Evolutionary conservation across 2,113 vertebrate genomes (phyloP).

Genomic region (Uropsilus gracilis): DNA sequence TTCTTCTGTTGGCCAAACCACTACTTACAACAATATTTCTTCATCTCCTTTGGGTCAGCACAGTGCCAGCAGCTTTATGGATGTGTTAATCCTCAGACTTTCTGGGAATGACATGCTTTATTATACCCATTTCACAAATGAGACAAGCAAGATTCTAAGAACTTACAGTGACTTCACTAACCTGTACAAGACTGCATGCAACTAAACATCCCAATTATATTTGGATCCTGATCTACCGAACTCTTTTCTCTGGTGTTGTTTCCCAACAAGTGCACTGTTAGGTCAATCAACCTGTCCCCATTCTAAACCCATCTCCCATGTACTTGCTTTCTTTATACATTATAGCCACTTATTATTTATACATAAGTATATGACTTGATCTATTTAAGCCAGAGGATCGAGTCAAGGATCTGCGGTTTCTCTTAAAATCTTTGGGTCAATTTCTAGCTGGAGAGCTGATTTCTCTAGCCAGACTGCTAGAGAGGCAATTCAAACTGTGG

Average conservation of each 20-base stretch:
- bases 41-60: neutral
- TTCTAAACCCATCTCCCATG: too few species aligned
- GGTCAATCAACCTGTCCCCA: neutral
- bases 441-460: neutral
- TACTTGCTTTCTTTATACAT: neutral
- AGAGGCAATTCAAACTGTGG: neutral
- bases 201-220: neutral
- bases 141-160: neutral
- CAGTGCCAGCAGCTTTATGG: neutral
- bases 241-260: neutral
- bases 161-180: neutral
- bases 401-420: neutral
- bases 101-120: neutral
- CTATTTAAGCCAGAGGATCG: neutral
- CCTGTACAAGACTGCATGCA: neutral
- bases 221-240: neutral
- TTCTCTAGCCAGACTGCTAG: neutral
- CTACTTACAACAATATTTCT: neutral
- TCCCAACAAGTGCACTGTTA: neutral
- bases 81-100: neutral
- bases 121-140: neutral
- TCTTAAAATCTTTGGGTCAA: neutral
- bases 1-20: neutral
- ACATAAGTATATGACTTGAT: neutral
- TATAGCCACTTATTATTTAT: neutral